Conservation (phyloP, 2,888 invertebrate species). For the Tridacna crocea region DNA sequence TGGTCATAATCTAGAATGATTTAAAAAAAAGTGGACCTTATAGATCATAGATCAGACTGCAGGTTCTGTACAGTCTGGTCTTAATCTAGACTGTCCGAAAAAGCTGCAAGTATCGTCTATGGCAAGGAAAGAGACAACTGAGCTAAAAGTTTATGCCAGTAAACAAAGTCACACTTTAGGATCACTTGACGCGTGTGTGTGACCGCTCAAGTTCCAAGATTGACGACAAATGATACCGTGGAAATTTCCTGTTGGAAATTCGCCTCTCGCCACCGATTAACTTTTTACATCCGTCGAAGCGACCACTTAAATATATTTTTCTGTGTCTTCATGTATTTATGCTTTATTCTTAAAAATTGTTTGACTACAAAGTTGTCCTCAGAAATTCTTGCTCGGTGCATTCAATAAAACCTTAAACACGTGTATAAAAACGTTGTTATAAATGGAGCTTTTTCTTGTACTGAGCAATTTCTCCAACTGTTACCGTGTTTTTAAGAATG, state of each 20-base stretch:
- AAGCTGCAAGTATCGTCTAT: too few relatives aligned
- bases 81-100: too few relatives aligned
- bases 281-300: background rate
- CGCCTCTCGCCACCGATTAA: background rate
- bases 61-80: too few relatives aligned
- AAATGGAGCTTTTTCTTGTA: too few relatives aligned
- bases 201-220: background rate
- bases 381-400: background rate
- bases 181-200: background rate
- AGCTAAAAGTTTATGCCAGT: background rate
- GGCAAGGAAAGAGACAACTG: too few relatives aligned
- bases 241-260: background rate
- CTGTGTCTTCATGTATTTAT: background rate
- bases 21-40: too few relatives aligned
- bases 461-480: background rate
- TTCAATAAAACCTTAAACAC: too few relatives aligned
- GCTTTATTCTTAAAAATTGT: background rate
- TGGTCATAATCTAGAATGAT: too few relatives aligned
- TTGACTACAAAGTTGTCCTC: background rate
- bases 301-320: background rate
- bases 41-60: too few relatives aligned
- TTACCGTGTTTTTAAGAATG: background rate
- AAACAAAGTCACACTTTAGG: background rate
- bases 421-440: too few relatives aligned
- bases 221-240: background rate